Conservation (phyloP, 2,113 vertebrate genomes). For the Pogonocichla stellata region DNA sequence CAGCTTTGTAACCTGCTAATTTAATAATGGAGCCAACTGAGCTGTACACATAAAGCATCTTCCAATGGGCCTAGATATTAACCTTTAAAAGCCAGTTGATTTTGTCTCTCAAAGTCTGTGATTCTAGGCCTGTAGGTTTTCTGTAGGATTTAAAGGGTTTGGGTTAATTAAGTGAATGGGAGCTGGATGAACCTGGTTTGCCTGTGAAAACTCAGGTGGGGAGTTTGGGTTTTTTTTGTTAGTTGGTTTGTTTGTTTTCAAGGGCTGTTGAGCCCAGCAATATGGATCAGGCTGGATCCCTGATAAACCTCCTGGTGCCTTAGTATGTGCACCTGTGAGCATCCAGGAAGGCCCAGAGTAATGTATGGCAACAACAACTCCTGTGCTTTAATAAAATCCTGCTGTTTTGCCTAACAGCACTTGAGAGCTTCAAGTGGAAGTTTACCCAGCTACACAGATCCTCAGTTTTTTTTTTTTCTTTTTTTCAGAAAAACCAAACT, state of each 20-base stretch:
- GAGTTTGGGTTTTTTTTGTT: background rate
- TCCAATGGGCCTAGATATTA: background rate
- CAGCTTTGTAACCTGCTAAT: slow-evolving; percentile 26
- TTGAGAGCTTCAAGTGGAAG: background rate
- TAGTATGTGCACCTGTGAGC: background rate
- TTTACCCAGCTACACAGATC: background rate
- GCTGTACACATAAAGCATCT: background rate
- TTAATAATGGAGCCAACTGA: background rate
- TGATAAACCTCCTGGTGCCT: background rate
- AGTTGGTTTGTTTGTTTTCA: background rate
- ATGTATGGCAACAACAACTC: background rate
- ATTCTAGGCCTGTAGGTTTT: background rate
- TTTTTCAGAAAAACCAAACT: accelerated
- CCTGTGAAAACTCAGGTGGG: background rate
- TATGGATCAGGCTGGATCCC: background rate
- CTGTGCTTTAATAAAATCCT: background rate
- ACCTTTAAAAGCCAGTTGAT: background rate
- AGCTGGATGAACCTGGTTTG: background rate
- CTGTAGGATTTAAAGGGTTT: background rate
- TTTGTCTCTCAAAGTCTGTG: background rate
- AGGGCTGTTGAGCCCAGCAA: background rate
- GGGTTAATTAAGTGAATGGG: background rate
- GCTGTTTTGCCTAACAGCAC: background rate
- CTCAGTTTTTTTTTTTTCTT: accelerated
- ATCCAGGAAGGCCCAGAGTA: background rate